These are phyloP conservation scores for Orgyia antiqua DNA, from an alignment of 2,888 invertebrate genomes.

Conservation along the genomic window DNA sequence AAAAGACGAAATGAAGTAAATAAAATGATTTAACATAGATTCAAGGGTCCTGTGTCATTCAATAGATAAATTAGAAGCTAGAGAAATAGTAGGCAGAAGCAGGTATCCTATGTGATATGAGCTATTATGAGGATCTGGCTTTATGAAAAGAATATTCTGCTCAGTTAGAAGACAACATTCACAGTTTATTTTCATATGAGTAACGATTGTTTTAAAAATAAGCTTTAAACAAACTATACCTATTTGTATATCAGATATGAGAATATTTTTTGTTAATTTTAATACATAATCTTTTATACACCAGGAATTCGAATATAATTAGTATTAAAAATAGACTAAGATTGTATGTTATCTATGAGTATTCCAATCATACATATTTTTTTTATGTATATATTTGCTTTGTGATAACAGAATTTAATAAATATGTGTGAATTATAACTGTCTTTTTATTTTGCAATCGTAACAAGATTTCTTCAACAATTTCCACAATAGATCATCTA, in stretches of 20 bases:
- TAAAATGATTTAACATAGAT: constrained; percentile 99
- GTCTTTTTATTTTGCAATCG: too few relatives aligned
- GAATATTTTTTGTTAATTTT: constrained; percentile 18
- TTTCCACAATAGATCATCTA: too few relatives aligned
- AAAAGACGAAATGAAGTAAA: constrained; percentile 96
- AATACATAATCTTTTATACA: constrained; percentile 13
- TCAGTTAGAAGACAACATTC: too few relatives aligned
- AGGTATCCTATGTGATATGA: too few relatives aligned
- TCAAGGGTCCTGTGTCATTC: constrained; percentile 97
- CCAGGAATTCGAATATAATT: constrained; percentile 19
- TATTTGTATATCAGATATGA: constrained; percentile 27
- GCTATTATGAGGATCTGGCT: too few relatives aligned
- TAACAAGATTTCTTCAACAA: too few relatives aligned
- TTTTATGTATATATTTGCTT: constrained; percentile 24
- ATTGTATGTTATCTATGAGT: too few relatives aligned
- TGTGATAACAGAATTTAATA: constrained; percentile 24
- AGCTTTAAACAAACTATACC: constrained; percentile 10
- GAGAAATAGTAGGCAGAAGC: too few relatives aligned
- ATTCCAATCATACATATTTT: constrained; percentile 34
- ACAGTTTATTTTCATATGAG: too few relatives aligned
- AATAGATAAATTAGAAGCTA: too few relatives aligned
- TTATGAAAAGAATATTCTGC: too few relatives aligned
- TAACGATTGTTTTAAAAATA: too few relatives aligned
- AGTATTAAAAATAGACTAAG: constrained; percentile 18
- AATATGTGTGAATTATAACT: constrained; percentile 23